phyloP scores from a whole-genome alignment of 2,113 vertebrate genomes.

The Panurus biarmicus region DNA sequence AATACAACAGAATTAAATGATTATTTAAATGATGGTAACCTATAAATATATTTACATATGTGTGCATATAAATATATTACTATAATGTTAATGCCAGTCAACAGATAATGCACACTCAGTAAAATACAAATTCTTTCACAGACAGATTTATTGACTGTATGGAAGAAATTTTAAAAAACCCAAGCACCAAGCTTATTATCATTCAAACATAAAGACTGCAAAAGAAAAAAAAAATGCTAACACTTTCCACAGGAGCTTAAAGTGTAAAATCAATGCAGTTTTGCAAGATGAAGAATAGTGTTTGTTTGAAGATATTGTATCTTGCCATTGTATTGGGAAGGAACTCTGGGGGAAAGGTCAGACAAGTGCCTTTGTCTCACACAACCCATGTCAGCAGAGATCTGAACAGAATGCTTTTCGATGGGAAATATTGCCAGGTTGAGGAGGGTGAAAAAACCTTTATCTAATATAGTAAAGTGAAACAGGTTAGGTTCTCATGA shows the following conservation, averaged over 20 bases:
- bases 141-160: neutral
- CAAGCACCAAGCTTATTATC: neutral
- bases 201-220: neutral
- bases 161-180: neutral
- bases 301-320: neutral
- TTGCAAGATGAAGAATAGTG: neutral
- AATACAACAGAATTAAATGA: neutral
- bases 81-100: neutral
- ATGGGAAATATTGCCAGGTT: neutral
- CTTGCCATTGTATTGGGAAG: neutral
- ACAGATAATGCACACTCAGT: neutral
- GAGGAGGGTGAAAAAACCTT: neutral
- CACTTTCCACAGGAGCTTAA: neutral
- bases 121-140: neutral
- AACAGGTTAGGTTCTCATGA: neutral
- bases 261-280: neutral
- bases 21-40: neutral
- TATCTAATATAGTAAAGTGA: neutral
- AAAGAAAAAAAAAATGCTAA: neutral
- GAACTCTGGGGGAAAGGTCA: neutral
- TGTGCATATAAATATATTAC: neutral
- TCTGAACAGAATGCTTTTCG: neutral
- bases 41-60: constrained; percentile 50
- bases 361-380: neutral
- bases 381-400: neutral